Conservation (phyloP, 2,888 invertebrate genomes). For the Papilio protenor region DNA sequence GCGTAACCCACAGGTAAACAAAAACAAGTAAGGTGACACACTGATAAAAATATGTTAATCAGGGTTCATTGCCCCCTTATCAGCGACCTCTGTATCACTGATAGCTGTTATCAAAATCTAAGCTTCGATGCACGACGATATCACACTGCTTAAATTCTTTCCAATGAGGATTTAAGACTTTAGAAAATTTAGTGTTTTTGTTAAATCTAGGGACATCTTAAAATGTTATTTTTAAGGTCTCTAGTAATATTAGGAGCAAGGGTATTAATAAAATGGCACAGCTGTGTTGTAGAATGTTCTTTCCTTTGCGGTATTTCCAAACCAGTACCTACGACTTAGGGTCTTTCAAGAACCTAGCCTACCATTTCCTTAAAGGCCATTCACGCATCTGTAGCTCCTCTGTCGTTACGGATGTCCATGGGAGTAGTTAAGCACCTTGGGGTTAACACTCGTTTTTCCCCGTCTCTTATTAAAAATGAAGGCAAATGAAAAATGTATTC, state of each 20-base stretch:
- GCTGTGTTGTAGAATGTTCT: no score
- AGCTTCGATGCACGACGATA: slow-evolving; percentile 24
- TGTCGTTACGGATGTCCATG: no score
- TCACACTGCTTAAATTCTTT: slow-evolving; percentile 21
- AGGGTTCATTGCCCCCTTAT: slow-evolving; percentile 49
- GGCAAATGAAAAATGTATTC: no score
- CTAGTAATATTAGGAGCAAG: neutral
- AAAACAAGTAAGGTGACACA: slow-evolving; percentile 55
- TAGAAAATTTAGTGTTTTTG: neutral
- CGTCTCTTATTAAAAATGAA: no score
- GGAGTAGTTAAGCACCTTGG: no score
- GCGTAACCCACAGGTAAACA: slow-evolving; percentile 20
- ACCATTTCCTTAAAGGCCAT: no score
- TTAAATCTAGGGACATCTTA: neutral
- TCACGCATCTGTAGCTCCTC: no score
- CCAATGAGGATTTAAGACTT: neutral
- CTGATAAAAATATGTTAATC: slow-evolving; percentile 47
- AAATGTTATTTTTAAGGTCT: neutral
- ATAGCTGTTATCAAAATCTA: slow-evolving; percentile 50
- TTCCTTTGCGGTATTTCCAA: no score
- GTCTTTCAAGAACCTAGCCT: no score
- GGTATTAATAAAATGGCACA: no score
- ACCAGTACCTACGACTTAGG: no score
- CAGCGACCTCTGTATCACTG: slow-evolving; percentile 52
- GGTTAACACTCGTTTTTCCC: no score